Evolutionary conservation across 2,888 invertebrate species (phyloP).

Genomic region (Andrena trimmerana): DNA sequence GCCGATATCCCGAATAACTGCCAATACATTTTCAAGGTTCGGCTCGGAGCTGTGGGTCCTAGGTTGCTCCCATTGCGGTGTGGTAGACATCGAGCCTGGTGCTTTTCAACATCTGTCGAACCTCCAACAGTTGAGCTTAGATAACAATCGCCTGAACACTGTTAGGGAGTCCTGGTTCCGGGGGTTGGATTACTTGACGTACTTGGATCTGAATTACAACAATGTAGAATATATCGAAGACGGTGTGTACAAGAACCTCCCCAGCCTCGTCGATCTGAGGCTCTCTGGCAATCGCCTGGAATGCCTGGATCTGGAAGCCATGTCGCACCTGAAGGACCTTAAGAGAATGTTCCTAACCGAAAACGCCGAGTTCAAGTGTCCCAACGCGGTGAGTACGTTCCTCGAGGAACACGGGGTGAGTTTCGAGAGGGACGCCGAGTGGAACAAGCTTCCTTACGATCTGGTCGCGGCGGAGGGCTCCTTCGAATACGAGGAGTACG

Average conservation of each 20-base stretch:
- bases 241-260: conserved; percentile 75
- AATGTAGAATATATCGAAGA: conserved; percentile 77
- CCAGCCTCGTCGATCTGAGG: conserved; percentile 78
- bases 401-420: conserved; percentile 69
- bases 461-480: conserved; percentile 14
- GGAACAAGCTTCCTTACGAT: conserved; percentile 73
- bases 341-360: conserved; percentile 77
- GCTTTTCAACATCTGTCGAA: conserved; percentile 76
- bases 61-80: conserved; percentile 78
- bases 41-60: conserved; percentile 77
- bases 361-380: conserved; percentile 80
- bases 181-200: conserved; percentile 76
- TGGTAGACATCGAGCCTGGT: conserved; percentile 77
- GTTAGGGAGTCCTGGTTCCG: conserved; percentile 79
- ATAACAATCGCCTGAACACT: conserved; percentile 76
- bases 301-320: conserved; percentile 77
- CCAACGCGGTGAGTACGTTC: conserved; percentile 75
- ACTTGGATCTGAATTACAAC: conserved; percentile 81
- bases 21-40: conserved; percentile 76
- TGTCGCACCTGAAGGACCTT: conserved; percentile 73
- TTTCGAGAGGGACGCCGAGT: conserved; percentile 78
- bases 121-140: conserved; percentile 80
- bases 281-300: conserved; percentile 81
- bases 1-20: conserved; percentile 73
- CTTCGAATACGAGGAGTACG: conserved; percentile 2